Percentiles rank a stretch among this genome's conserved stretches.
Evolutionary conservation across 2,888 invertebrate species (phyloP).

Genomic region (Ernsta delagoae): DNA sequence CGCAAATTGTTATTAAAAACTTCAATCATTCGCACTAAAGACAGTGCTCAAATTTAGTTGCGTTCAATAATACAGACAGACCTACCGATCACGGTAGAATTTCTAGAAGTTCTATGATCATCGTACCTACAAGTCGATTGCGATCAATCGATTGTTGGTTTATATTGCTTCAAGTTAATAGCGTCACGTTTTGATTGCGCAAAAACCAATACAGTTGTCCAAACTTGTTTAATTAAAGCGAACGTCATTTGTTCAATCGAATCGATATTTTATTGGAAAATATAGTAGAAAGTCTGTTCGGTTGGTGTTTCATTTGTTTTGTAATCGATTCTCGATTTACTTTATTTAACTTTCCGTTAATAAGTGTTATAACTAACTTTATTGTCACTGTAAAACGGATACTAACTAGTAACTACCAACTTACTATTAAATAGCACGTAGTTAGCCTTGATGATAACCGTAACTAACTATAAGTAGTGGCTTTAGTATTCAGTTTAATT

Average conservation of each 20-base stretch:
- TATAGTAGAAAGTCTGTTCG: background rate
- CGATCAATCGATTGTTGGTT: background rate
- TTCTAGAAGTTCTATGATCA: too few species aligned
- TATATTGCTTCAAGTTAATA: constrained; percentile 1
- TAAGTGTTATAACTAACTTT: background rate
- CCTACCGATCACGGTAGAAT: too few species aligned
- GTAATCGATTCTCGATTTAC: background rate
- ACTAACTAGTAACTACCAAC: too few species aligned
- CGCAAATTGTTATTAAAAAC: too few species aligned
- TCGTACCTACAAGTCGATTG: background rate
- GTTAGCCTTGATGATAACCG: too few species aligned
- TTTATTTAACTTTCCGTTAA: background rate
- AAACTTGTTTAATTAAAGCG: constrained; percentile 12
- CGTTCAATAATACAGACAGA: too few species aligned
- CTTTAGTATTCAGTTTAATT: too few species aligned
- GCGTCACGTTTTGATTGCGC: constrained; percentile 17
- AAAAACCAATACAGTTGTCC: constrained; percentile 13
- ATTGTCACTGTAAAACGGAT: too few species aligned
- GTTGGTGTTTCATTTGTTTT: background rate
- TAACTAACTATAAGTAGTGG: too few species aligned
- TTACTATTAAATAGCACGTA: too few species aligned
- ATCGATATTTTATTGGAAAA: constrained; percentile 15
- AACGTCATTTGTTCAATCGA: constrained; percentile 7
- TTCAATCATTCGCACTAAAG: too few species aligned
- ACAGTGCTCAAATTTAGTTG: too few species aligned